Base-by-base conservation (phyloP, 1,140 invertebrate species). In the Drosophila sp. region DNA sequence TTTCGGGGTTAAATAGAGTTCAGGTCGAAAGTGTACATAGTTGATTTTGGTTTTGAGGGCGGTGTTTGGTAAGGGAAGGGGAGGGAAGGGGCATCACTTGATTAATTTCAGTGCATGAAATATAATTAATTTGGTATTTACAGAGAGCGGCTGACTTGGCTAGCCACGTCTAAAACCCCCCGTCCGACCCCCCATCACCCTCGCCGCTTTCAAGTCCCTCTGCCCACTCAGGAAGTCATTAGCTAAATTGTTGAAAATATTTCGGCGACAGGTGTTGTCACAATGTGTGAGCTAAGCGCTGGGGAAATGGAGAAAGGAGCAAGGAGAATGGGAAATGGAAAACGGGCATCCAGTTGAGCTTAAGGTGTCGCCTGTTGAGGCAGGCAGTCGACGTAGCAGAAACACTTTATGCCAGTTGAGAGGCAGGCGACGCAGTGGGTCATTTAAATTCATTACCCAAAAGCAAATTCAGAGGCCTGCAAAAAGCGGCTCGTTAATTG, bases 41-140 rank as follows among this genome's bases (percentile, higher is more conserved):
- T 72, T 66, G 82, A 76, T 78, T 87, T 80, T 75, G 81, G 80
- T 84, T 76, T 66, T 45, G 62, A 34, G 14, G 50, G 13, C 48
- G n/a, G n/a, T n/a, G n/a, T 6, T 7, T 14, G n/a, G 11, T 9
- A 9, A 21, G 11, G 13, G 25, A 3, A 18, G 38, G 9, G 21
- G 4, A 7, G 25, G 7, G n/a, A 11, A 11, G 41, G 45, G 64
- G 79, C 75, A 38, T 57, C 79, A 76, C 70, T 82, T 87, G 83
- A 87, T 87, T 87, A 89, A 87, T 87, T 87, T 89, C 82, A 62
- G 59, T 87, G 82, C 82, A 82, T 82, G 82, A 72, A 76, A 87
- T 87, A 89, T 89, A 87, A 87, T 87, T 87, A 87, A 87, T 87
- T 87, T 89, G 61, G 46, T 73, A 87, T 87, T 82, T 82, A 78